Conservation (phyloP, 2,888 invertebrate species). For the Embidobia sp. region DNA sequence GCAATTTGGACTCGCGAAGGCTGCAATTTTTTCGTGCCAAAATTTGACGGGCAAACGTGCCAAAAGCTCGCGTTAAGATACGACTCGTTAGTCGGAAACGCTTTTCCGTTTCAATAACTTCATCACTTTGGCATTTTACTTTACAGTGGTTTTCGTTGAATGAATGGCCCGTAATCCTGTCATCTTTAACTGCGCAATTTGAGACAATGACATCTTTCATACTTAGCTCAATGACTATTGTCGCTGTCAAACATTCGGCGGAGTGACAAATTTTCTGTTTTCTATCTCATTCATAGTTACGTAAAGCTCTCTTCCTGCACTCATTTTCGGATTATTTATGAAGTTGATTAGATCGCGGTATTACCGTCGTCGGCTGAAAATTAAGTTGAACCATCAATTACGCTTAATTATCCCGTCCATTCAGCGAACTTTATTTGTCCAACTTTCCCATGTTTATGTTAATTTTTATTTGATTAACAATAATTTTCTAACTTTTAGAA, state of each 20-base stretch:
- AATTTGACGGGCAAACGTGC: conserved; percentile 71
- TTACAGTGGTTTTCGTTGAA: conserved; percentile 65
- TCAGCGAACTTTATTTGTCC: not conserved
- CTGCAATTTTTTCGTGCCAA: conserved; percentile 71
- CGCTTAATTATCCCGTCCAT: not conserved
- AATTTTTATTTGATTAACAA: no score
- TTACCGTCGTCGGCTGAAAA: not conserved
- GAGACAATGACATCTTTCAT: conserved; percentile 55
- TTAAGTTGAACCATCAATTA: conserved; percentile 12
- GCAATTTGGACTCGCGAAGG: conserved; percentile 30
- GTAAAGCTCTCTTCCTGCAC: conserved; percentile 2
- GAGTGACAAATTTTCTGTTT: conserved; percentile 21
- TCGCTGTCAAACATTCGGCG: conserved; percentile 5
- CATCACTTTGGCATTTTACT: conserved; percentile 61
- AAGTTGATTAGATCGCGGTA: conserved; percentile 4
- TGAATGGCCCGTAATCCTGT: conserved; percentile 51
- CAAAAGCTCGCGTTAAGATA: conserved; percentile 70
- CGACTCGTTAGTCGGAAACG: conserved; percentile 74
- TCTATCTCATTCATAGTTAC: conserved; percentile 18
- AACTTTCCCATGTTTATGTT: no score
- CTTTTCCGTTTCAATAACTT: conserved; percentile 65
- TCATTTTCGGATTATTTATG: conserved; percentile 25
- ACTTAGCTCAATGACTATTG: conserved; percentile 27
- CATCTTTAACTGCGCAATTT: conserved; percentile 58
- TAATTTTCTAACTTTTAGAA: no score